These are phyloP conservation scores for Nymphalis urticae DNA, from an alignment of 2,888 invertebrate genomes.

Conservation along the genomic window DNA sequence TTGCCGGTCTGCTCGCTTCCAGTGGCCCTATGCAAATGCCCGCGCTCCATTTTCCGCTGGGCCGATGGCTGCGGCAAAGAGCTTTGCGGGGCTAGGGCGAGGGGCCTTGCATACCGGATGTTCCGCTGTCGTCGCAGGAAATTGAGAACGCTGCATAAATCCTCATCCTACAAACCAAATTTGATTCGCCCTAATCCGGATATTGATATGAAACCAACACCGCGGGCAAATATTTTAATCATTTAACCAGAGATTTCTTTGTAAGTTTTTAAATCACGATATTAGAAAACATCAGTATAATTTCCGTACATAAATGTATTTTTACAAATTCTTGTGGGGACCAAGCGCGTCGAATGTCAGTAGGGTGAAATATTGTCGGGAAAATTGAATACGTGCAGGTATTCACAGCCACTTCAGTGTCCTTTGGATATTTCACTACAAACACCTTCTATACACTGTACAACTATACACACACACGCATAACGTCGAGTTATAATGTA, in stretches of 20 bases:
- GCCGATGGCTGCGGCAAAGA: conserved; percentile 49
- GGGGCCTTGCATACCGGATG: conserved; percentile 68
- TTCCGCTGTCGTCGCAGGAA: conserved; percentile 78
- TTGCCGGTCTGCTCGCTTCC: conserved; percentile 76
- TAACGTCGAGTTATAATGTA: too few species aligned
- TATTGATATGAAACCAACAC: conserved; percentile 78
- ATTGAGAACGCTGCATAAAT: conserved; percentile 81
- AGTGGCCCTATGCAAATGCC: conserved; percentile 77
- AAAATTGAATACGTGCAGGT: conserved; percentile 75
- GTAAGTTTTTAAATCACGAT: conserved; percentile 15
- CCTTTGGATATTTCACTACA: conserved; percentile 43
- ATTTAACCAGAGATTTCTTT: conserved; percentile 44
- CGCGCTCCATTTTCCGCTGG: conserved; percentile 74
- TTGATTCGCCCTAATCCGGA: conserved; percentile 80
- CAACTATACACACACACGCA: too few species aligned
- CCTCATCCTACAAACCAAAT: conserved; percentile 78
- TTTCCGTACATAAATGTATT: conserved; percentile 57
- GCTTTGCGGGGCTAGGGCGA: conserved; percentile 35
- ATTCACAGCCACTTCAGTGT: conserved; percentile 58
- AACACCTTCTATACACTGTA: conserved; percentile 32
- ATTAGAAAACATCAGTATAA: conserved; percentile 44
- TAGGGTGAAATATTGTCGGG: conserved; percentile 70
- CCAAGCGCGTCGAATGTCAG: conserved; percentile 57
- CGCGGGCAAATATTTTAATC: conserved; percentile 59
- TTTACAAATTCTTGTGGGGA: conserved; percentile 53